These are phyloP conservation scores for Phaethon lepturus DNA, from an alignment of 2,113 vertebrate species.

Conservation along the genomic window DNA sequence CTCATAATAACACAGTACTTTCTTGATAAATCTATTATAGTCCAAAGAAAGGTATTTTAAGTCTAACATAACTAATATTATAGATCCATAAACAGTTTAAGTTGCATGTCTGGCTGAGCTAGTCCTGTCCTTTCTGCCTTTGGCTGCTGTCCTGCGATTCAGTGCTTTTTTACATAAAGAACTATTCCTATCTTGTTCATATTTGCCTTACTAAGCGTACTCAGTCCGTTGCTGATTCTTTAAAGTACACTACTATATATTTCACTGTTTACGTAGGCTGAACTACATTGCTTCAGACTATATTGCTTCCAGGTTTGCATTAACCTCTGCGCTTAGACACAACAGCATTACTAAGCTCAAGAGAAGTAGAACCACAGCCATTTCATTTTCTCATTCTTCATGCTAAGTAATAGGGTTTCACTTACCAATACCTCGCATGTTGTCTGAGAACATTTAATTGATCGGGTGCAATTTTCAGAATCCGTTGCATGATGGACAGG, in stretches of 20 bases:
- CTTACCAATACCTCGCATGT: not conserved
- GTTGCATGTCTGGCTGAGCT: not conserved
- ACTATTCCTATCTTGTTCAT: not conserved
- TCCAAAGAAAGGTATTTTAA: not conserved
- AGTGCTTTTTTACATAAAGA: not conserved
- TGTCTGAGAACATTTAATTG: slow-evolving; percentile 18
- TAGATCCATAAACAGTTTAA: not conserved
- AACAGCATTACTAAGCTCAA: not conserved
- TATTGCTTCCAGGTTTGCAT: not conserved
- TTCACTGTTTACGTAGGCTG: not conserved
- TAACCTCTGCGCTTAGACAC: not conserved
- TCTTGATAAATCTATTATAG: not conserved
- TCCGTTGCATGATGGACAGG: not conserved
- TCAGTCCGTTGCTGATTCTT: not conserved
- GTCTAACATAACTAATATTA: not conserved
- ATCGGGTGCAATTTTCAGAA: not conserved
- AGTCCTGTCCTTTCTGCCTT: not conserved
- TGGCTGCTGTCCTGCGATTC: not conserved
- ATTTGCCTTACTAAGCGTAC: not conserved
- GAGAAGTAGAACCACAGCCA: not conserved
- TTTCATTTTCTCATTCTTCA: slow-evolving; percentile 10
- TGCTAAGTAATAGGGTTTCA: not conserved
- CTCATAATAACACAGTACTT: not conserved
- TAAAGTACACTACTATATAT: not conserved
- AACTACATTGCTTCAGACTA: not conserved